A percentile compares a stretch with the other conserved stretches of the same genome.
These are phyloP conservation scores for Drosophila affinis DNA, from an alignment of 2,888 invertebrate genomes.

Conservation along the genomic window DNA sequence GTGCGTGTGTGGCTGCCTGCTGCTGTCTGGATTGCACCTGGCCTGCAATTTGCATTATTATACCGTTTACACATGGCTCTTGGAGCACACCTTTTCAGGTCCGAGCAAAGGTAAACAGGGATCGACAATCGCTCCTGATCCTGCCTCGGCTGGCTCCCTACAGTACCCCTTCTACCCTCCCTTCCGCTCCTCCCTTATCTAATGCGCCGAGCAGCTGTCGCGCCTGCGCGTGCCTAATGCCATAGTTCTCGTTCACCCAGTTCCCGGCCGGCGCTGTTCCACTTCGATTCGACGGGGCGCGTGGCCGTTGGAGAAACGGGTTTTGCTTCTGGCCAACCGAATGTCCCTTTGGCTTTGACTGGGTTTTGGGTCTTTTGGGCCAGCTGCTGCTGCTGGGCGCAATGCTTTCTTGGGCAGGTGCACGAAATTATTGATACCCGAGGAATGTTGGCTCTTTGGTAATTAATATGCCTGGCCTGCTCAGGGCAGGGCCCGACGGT, in stretches of 20 bases:
- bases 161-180: slow-evolving; percentile 22
- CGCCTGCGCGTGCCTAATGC: slow-evolving; percentile 48
- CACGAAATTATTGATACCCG: slow-evolving; percentile 60
- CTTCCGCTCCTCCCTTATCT: slow-evolving; percentile 51
- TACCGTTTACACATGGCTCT: slow-evolving; percentile 63
- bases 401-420: slow-evolving; percentile 66
- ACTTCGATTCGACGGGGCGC: slow-evolving; percentile 27
- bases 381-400: slow-evolving; percentile 40
- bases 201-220: slow-evolving; percentile 52
- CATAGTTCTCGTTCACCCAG: slow-evolving; percentile 39
- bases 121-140: slow-evolving; percentile 45
- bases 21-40: slow-evolving; percentile 77
- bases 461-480: slow-evolving; percentile 64
- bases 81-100: slow-evolving; percentile 39
- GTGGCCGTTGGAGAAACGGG: slow-evolving; percentile 39
- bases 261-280: slow-evolving; percentile 15
- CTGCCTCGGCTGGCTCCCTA: slow-evolving; percentile 35
- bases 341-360: slow-evolving; percentile 31
- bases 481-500: slow-evolving; percentile 16
- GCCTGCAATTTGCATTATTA: slow-evolving; percentile 78
- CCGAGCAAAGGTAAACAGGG: slow-evolving; percentile 35
- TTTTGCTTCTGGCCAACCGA: slow-evolving; percentile 22
- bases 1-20: slow-evolving; percentile 38
- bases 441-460: slow-evolving; percentile 51
- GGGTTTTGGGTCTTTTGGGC: slow-evolving; percentile 35